phyloP scores from a whole-genome alignment of 1,140 invertebrate species.

The Lasioglossum baleicum region DNA sequence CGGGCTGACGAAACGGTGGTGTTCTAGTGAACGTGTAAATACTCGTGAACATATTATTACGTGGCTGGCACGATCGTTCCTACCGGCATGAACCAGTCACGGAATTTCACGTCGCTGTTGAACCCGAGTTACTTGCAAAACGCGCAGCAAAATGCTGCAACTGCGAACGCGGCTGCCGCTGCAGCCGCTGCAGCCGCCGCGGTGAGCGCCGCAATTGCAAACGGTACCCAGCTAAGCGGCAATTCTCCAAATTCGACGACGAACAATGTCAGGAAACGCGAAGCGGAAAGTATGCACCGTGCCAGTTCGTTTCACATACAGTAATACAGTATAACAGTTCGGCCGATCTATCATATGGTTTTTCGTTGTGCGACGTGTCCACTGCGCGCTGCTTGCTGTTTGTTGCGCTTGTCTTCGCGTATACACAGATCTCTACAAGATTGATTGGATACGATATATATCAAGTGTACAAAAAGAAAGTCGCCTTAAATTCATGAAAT shows the following conservation, averaged over 20 bases:
- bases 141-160: constrained; percentile 68
- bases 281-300: constrained; percentile 70
- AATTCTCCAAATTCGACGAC: constrained; percentile 44
- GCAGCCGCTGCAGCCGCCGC: constrained; percentile 75
- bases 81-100: constrained; percentile 75
- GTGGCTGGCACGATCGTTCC: background rate
- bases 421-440: background rate
- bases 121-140: constrained; percentile 81
- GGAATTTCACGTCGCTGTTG: constrained; percentile 79
- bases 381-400: background rate
- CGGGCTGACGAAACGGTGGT: no score
- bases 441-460: background rate
- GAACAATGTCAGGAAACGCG: constrained; percentile 67
- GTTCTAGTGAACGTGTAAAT: background rate
- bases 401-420: background rate
- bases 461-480: background rate
- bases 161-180: constrained; percentile 73
- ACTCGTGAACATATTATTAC: background rate
- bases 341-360: background rate
- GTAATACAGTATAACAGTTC: background rate
- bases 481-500: no score
- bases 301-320: constrained; percentile 11
- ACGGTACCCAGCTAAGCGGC: constrained; percentile 68
- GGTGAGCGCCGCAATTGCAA: constrained; percentile 75
- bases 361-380: background rate